These are phyloP conservation scores for Anguilla obscura DNA, from an alignment of 2,797 vertebrate species.

Conservation along the genomic window DNA sequence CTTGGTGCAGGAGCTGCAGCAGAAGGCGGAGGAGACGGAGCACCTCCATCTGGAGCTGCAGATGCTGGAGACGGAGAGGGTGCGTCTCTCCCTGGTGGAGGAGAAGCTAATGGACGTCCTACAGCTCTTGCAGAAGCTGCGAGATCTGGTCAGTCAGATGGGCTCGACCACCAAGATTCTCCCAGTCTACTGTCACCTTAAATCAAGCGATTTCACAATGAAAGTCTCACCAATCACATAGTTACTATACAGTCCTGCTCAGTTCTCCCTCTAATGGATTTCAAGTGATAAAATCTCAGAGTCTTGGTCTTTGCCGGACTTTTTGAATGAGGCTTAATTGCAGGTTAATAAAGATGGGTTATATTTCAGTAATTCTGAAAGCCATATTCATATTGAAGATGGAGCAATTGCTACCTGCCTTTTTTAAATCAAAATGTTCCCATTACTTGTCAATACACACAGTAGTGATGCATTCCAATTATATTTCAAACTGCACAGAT, in stretches of 20 bases:
- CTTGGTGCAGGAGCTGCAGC: conserved; percentile 77
- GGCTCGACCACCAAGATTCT: neutral
- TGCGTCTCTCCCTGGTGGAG: conserved; percentile 79
- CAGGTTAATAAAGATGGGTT: neutral
- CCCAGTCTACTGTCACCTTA: neutral
- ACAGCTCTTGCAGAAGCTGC: conserved; percentile 85
- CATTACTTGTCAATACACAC: neutral
- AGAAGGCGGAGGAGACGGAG: conserved; percentile 79
- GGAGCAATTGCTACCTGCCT: neutral
- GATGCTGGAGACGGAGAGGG: conserved; percentile 88
- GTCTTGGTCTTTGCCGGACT: neutral
- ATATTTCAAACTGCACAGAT: neutral
- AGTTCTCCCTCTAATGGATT: neutral
- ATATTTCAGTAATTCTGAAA: neutral
- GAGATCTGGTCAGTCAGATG: conserved; percentile 78
- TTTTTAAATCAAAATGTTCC: neutral
- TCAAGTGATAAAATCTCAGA: neutral
- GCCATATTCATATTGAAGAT: neutral
- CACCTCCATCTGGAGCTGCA: conserved; percentile 85
- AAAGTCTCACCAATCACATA: neutral
- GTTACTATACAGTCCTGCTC: neutral
- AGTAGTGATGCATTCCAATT: neutral
- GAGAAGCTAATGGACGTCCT: conserved; percentile 90
- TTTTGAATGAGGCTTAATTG: neutral
- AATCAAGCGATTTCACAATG: neutral